These are phyloP conservation scores for Samia ricini DNA, from an alignment of 1,140 invertebrate species.

Conservation along the genomic window DNA sequence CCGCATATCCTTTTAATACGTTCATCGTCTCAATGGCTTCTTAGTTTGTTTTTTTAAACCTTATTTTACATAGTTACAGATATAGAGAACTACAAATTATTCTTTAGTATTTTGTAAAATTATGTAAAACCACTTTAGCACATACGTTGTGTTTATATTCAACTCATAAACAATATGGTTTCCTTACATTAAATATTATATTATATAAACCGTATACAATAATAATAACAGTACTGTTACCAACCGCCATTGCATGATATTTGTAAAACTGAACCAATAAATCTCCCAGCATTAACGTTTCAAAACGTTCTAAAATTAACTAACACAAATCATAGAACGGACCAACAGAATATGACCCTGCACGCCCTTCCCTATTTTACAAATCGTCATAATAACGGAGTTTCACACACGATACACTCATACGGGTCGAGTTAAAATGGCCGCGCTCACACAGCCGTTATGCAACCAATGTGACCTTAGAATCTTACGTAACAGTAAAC, in stretches of 20 bases:
- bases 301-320: constrained; percentile 43
- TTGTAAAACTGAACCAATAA: constrained; percentile 8
- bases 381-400: neutral
- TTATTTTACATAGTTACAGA: no score
- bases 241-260: neutral
- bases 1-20: no score
- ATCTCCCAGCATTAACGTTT: constrained; percentile 23
- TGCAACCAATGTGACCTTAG: constrained; percentile 32
- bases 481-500: constrained; percentile 29
- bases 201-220: neutral
- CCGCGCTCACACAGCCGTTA: constrained; percentile 17
- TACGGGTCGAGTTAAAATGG: constrained; percentile 18
- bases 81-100: no score
- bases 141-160: no score
- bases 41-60: no score
- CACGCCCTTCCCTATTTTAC: constrained; percentile 1
- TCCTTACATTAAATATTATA: no score
- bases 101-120: no score
- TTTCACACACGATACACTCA: constrained; percentile 10
- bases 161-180: no score
- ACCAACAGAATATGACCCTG: constrained; percentile 11
- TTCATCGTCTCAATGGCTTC: no score
- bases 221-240: neutral
- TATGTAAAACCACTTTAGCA: no score
- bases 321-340: constrained; percentile 23